Percentiles rank a stretch among this genome's conserved stretches.
Evolutionary conservation across 2,888 invertebrate genomes (phyloP).

Genomic region (Parapristionchus giblindavisi): DNA sequence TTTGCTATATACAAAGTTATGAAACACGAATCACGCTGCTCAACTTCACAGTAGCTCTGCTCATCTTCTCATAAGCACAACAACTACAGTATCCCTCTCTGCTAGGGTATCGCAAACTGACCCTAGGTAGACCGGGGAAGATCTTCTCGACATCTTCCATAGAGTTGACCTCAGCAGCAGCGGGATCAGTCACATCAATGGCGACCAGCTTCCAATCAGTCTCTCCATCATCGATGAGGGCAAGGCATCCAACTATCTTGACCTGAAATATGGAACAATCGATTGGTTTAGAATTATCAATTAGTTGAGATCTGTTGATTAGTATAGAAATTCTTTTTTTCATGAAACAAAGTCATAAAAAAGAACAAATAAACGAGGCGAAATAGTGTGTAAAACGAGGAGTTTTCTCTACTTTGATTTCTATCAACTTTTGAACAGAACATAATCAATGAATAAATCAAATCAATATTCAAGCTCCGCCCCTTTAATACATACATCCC

Average conservation of each 20-base stretch:
- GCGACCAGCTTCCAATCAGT: constrained; percentile 99
- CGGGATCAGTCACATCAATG: constrained; percentile 90
- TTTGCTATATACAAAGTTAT: too few species aligned
- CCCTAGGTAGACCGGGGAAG: constrained; percentile 87
- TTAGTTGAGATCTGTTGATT: too few species aligned
- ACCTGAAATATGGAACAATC: constrained; percentile 76
- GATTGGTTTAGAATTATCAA: not conserved
- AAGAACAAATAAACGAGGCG: not conserved
- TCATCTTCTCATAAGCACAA: too few species aligned
- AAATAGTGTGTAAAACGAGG: not conserved
- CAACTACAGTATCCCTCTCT: not conserved
- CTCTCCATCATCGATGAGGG: constrained; percentile 95
- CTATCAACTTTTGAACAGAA: too few species aligned
- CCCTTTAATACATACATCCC: not conserved
- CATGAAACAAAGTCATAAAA: too few species aligned
- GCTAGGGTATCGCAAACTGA: constrained; percentile 49
- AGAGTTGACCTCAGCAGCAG: constrained; percentile 84
- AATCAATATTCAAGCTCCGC: too few species aligned
- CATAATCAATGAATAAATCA: too few species aligned
- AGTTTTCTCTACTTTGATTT: too few species aligned
- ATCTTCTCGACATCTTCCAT: constrained; percentile 87
- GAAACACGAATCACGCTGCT: too few species aligned
- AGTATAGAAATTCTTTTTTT: too few species aligned
- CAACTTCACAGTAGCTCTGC: too few species aligned
- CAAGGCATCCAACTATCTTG: constrained; percentile 90